Base-by-base conservation (phyloP, 2,888 invertebrate species). In the Molorchus minor region DNA sequence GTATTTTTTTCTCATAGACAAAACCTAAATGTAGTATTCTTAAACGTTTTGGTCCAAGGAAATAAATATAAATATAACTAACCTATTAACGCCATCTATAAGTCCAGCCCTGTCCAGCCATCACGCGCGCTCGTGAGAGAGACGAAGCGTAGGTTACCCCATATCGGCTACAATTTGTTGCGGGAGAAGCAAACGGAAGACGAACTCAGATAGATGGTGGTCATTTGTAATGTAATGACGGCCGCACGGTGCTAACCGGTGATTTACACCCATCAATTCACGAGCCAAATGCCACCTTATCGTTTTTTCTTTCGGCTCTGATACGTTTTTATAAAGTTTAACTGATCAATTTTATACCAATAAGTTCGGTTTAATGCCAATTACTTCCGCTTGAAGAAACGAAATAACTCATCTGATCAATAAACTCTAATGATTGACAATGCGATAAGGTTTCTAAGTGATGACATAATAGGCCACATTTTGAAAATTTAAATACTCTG, bases 221-320 rank as follows among this genome's bases (percentile, higher is more conserved):
- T 72, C 75, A 76, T 78, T 77, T 77, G 78, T 77, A 76, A 77
- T 73, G 72, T 74, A 76, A 77, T 74, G 77, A 77, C 75, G 75
- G 72, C 67, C 67, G 70, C 69, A 68, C 68, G 70, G 73, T 69
- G 71, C 75, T 74, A 75, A 74, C 74, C 72, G 75, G 74, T 76
- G 78, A 78, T 77, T 77, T 76, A 76, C 75, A 73, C 73, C 66
- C 74, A 75, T 77, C 77, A 77, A 71, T 74, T 73, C 69, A 62
- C 61, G 45, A 59, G 51, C 53, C 45, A 57, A 61, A 58, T 46
- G 56, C 63, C 56, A 64, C 56, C 59, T 64, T 62, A 66, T 60
- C 65, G 62, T 64, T 64, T 68, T 70, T 68, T 61, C 49, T n/a
- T n/a, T 38, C 38, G 51, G 58, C 60, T 60, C 51, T 56, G 54